These are phyloP conservation scores for Oedothorax gibbosus DNA, from an alignment of 1,140 invertebrate genomes.

Conservation along the genomic window DNA sequence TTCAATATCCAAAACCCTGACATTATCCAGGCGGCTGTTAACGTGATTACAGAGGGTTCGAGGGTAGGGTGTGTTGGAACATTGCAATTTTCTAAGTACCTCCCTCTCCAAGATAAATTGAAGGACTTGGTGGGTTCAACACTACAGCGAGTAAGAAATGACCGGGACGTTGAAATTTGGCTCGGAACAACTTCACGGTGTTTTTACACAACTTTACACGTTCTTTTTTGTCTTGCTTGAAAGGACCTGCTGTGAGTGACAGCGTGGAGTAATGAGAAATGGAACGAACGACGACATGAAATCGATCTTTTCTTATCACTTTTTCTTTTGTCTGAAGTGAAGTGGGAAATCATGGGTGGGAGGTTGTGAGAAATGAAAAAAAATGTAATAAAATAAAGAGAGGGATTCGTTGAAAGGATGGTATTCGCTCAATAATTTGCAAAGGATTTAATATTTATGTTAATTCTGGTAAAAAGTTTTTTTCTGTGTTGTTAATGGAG, in stretches of 20 bases:
- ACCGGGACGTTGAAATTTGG: constrained; percentile 6
- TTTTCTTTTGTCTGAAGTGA: constrained; percentile 26
- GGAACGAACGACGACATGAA: constrained; percentile 31
- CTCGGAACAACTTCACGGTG: background rate
- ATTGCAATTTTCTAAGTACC: constrained; percentile 46
- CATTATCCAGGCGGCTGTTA: constrained; percentile 23
- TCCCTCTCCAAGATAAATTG: constrained; percentile 30
- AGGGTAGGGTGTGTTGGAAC: background rate
- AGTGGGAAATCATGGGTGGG: constrained; percentile 16
- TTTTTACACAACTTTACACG: background rate
- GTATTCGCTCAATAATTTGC: too few species aligned
- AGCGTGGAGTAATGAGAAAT: constrained; percentile 28
- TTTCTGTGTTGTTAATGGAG: too few species aligned
- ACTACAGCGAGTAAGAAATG: constrained; percentile 15
- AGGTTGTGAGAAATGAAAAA: background rate
- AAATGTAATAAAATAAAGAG: background rate
- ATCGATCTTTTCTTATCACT: constrained; percentile 49
- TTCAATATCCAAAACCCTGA: constrained; percentile 21
- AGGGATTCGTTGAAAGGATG: background rate
- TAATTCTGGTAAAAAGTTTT: too few species aligned
- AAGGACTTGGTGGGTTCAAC: constrained; percentile 5
- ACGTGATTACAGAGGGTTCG: constrained; percentile 22
- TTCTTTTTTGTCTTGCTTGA: constrained; percentile 18
- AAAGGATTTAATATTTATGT: too few species aligned
- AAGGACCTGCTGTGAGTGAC: constrained; percentile 17